A percentile compares a stretch with the other conserved stretches of the same genome.
Conservation (phyloP, 2,888 invertebrate genomes). For the Tenthredo amoena region DNA sequence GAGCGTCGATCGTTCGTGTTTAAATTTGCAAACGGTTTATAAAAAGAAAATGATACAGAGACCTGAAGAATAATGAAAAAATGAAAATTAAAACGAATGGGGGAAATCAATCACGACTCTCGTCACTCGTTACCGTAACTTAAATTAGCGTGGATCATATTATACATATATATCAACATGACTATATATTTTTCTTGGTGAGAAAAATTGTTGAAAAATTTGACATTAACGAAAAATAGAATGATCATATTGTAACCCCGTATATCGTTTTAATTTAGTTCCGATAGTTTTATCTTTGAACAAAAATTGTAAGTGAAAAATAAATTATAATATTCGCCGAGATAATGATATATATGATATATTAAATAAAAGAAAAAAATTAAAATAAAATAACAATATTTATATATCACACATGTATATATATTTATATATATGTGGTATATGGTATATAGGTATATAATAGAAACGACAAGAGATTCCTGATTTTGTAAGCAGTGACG, state of each 20-base stretch:
- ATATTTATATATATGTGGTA: not conserved
- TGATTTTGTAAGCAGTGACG: slow-evolving; percentile 70
- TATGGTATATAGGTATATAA: slow-evolving; percentile 6
- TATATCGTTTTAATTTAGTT: not conserved
- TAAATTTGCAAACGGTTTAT: not conserved
- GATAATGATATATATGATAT: slow-evolving; percentile 41
- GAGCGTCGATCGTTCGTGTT: not conserved
- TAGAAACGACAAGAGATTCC: slow-evolving; percentile 64
- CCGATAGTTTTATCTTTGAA: not conserved
- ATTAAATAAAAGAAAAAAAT: not conserved
- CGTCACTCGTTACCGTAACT: not conserved
- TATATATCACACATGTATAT: not conserved
- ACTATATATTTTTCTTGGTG: not conserved
- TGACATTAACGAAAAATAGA: not conserved
- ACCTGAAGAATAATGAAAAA: not conserved
- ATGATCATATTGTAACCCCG: not conserved
- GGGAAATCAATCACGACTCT: not conserved
- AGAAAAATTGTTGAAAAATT: not conserved
- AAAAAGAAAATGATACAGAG: not conserved
- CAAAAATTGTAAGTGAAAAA: not conserved
- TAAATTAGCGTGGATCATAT: not conserved
- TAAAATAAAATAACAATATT: not conserved
- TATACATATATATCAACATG: not conserved
- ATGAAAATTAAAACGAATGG: not conserved
- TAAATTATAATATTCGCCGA: slow-evolving; percentile 50